These are phyloP conservation scores for Rousettus madagascariensis DNA, from an alignment of 2,797 vertebrate species.

Conservation along the genomic window DNA sequence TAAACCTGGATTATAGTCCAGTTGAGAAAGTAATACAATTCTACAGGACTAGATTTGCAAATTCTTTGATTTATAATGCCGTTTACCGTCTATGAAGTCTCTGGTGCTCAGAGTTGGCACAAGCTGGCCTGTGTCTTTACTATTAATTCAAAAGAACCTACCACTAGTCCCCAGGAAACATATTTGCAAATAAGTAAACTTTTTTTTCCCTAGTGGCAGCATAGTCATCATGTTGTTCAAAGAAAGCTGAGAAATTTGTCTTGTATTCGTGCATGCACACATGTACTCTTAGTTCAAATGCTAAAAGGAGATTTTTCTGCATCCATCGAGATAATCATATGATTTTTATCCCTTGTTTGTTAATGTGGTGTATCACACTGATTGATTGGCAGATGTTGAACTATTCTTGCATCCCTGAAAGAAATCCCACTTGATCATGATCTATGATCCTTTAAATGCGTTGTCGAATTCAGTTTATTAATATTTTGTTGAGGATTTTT, in stretches of 20 bases:
- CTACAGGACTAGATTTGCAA: background rate
- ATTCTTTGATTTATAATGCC: background rate
- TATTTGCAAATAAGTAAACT: constrained; percentile 45
- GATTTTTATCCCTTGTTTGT: no score
- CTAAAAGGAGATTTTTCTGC: background rate
- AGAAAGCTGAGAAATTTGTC: constrained; percentile 12
- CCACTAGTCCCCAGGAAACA: background rate
- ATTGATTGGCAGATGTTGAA: no score
- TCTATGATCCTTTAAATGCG: no score
- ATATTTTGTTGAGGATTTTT: no score
- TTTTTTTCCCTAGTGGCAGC: background rate
- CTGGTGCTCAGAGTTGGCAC: constrained; percentile 67
- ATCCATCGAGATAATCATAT: no score
- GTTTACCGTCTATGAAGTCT: constrained; percentile 4
- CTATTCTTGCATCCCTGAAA: no score
- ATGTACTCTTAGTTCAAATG: constrained; percentile 8
- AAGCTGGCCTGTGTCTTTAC: constrained; percentile 42
- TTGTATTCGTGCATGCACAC: background rate
- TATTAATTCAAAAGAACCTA: constrained; percentile 65
- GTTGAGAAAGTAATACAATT: constrained; percentile 28
- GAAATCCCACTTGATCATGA: no score
- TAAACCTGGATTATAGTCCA: constrained; percentile 3
- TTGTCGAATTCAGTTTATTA: no score
- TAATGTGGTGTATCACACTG: no score
- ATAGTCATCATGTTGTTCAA: background rate